phyloP scores from a whole-genome alignment of 23 tunicate species.

The Ascidia mentula region DNA sequence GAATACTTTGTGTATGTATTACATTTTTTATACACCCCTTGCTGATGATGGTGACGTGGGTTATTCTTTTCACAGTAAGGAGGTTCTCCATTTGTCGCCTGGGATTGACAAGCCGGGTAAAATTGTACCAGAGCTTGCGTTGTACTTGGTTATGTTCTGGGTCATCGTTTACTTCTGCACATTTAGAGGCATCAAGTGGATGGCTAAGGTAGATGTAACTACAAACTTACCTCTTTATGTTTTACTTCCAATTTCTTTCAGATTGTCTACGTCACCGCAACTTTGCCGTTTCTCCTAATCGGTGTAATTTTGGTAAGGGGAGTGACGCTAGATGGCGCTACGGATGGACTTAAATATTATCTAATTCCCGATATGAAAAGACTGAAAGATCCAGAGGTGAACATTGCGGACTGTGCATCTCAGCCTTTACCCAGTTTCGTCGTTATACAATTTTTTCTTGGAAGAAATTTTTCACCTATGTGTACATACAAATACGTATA shows the following conservation, averaged over 20 bases:
- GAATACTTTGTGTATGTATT: constrained; percentile 1
- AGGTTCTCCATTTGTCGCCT: neutral
- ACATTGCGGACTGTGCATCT: no score
- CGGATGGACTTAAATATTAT: neutral
- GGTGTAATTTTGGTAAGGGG: neutral
- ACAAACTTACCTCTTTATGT: neutral
- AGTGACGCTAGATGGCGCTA: neutral
- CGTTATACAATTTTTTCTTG: no score
- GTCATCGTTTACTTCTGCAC: neutral
- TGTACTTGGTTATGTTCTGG: neutral
- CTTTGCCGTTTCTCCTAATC: neutral
- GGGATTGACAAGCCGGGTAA: neutral
- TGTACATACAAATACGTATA: no score
- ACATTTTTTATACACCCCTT: no score
- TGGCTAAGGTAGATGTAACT: neutral
- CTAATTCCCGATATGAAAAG: neutral
- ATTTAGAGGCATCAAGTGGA: neutral
- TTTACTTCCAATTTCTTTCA: neutral
- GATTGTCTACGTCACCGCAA: neutral
- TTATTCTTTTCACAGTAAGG: no score
- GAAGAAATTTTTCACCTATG: no score
- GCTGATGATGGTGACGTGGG: no score
- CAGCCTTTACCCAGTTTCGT: no score
- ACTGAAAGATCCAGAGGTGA: neutral
- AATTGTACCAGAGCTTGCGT: neutral